These are phyloP conservation scores for Mixornis gularis DNA, from an alignment of 2,113 vertebrate species.

Conservation along the genomic window DNA sequence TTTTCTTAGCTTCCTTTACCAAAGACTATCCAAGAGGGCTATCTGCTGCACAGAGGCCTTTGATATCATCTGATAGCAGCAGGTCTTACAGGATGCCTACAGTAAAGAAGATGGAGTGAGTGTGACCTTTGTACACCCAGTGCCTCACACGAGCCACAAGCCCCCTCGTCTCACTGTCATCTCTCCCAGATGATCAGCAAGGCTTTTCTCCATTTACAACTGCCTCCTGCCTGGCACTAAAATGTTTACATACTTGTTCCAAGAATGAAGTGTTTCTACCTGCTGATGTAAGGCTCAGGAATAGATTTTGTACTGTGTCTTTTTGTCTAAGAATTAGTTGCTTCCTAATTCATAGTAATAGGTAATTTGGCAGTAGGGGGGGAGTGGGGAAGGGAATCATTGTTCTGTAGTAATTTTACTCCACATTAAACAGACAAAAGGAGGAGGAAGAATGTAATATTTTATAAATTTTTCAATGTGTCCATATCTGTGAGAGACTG, in stretches of 20 bases:
- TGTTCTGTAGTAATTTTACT: background rate
- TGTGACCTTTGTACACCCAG: accelerated
- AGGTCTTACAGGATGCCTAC: background rate
- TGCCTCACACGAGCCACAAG: background rate
- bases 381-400: accelerated
- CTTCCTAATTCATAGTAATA: background rate
- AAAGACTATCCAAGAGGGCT: background rate
- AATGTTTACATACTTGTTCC: background rate
- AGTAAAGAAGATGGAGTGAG: accelerated
- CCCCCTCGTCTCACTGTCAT: background rate
- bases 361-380: background rate
- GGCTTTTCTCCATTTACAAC: background rate
- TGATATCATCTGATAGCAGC: background rate
- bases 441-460: accelerated
- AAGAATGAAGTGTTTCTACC: background rate
- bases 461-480: background rate
- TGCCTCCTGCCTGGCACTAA: background rate
- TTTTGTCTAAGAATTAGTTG: background rate
- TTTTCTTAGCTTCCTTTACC: background rate
- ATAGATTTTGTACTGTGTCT: background rate
- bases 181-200: background rate
- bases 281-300: background rate
- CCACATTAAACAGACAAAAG: background rate
- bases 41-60: background rate
- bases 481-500: accelerated